phyloP scores from a whole-genome alignment of 2,888 invertebrate species.

The Spilarctia lutea region DNA sequence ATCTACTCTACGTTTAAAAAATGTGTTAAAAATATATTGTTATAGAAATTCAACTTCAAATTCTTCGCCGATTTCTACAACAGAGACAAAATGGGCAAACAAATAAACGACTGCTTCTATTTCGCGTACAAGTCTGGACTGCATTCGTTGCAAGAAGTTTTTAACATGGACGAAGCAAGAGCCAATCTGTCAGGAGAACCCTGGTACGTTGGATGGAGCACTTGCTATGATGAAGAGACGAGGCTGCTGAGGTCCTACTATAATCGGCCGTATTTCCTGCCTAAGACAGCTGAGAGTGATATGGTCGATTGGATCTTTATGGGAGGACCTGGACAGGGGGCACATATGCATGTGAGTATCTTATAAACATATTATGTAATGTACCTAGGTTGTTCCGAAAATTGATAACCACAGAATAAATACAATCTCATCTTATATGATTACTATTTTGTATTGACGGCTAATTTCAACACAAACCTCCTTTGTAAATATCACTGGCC shows the following conservation, averaged over 20 bases:
- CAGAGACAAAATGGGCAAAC: slow-evolving; percentile 82
- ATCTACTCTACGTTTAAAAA: not conserved
- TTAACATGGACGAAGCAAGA: slow-evolving; percentile 91
- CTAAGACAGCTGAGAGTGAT: slow-evolving; percentile 94
- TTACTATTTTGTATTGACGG: too few species aligned
- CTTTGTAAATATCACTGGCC: too few species aligned
- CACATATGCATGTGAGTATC: slow-evolving; percentile 95
- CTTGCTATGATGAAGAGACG: slow-evolving; percentile 95
- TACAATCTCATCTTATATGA: too few species aligned
- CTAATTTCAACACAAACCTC: too few species aligned
- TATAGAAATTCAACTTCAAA: slow-evolving; percentile 91
- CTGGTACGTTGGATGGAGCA: slow-evolving; percentile 96
- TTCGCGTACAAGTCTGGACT: slow-evolving; percentile 97
- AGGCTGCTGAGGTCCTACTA: slow-evolving; percentile 92
- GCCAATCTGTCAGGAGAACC: slow-evolving; percentile 88
- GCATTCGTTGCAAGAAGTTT: slow-evolving; percentile 91
- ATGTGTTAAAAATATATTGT: not conserved
- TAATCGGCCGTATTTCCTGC: slow-evolving; percentile 95
- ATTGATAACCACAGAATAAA: too few species aligned
- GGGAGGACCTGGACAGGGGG: slow-evolving; percentile 97
- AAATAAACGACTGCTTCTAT: slow-evolving; percentile 93
- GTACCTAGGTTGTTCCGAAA: too few species aligned
- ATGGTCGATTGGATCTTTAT: slow-evolving; percentile 98
- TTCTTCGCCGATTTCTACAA: slow-evolving; percentile 94
- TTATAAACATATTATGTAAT: not conserved